A percentile compares a stretch with the other conserved stretches of the same genome.
Evolutionary conservation across 2,888 invertebrate genomes (phyloP).

Genomic region (Oscheius sp.): DNA sequence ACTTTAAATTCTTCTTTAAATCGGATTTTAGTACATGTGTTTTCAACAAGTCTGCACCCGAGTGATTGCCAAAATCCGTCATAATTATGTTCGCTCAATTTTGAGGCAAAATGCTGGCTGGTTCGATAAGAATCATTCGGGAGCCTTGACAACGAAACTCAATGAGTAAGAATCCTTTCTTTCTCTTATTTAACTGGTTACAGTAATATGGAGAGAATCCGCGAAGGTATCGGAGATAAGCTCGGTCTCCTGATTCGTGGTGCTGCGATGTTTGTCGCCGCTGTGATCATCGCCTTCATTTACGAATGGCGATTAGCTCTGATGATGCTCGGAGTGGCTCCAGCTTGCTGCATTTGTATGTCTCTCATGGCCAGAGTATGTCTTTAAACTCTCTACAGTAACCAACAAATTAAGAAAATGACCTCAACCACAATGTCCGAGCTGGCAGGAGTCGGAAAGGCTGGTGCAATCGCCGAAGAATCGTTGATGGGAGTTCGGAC

Average conservation of each 20-base stretch:
- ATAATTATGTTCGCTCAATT: conserved; percentile 55
- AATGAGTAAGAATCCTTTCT: conserved; percentile 54
- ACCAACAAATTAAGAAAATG: conserved; percentile 52
- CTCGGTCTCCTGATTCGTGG: conserved; percentile 63
- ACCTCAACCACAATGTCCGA: conserved; percentile 53
- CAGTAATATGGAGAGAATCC: conserved; percentile 59
- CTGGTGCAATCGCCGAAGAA: conserved; percentile 66
- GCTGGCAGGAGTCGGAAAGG: conserved; percentile 55
- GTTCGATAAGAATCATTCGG: conserved; percentile 64
- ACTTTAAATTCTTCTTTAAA: background rate
- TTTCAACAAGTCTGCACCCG: conserved; percentile 62
- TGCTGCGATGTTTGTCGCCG: conserved; percentile 57
- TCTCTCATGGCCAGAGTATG: conserved; percentile 61
- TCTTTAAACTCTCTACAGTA: background rate
- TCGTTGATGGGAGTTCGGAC: conserved; percentile 63
- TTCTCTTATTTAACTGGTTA: conserved; percentile 3
- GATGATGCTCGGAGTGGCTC: conserved; percentile 65
- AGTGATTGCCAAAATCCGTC: conserved; percentile 58
- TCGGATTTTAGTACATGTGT: conserved; percentile 60
- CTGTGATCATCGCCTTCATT: conserved; percentile 55
- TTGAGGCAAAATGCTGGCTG: conserved; percentile 66
- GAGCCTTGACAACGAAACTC: conserved; percentile 59
- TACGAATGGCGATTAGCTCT: conserved; percentile 65
- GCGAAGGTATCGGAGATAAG: conserved; percentile 68
- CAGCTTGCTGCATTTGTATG: conserved; percentile 62